Base-by-base conservation (phyloP, 2,113 vertebrate genomes). In the Limanda limanda region DNA sequence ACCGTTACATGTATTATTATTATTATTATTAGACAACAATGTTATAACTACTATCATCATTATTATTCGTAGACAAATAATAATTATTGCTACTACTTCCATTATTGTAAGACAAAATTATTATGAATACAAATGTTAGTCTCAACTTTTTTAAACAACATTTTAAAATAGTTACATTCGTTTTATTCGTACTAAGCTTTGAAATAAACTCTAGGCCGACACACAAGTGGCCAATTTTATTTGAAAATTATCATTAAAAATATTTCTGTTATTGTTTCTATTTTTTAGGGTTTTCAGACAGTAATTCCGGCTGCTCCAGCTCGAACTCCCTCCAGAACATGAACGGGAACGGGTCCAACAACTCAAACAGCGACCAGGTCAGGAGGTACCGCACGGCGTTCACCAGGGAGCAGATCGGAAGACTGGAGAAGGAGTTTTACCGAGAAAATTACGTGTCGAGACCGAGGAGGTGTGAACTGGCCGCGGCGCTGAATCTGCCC, bases 401-500 rank as follows among this genome's bases (percentile, higher is more conserved):
- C 90, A 97, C 96, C 80, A 89, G 96, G 17, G 96, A 97, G 85
- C 96, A 97, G 77, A 97, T 97, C 42, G 96, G 93, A 15, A 88
- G 96, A 66, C 86, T 97, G 91, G 96, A 97, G 79, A 97, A 97
- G 68, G 96, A 97, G 86, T 97, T 97, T 94, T 97, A 97, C 91
- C 85, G 96, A 84, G 96, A 97, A 94, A 97, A 97, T 86, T 97
- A 97, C 37, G 96, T 97, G 55, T 97, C 96, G 10, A 95, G 98
- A 88, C 98, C 98, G 21, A 94, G 98, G 81, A 95, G 98, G 87
- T 99, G 98, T 86, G 98, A 99, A 92, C 84, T 99, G 88, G 98
- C 98, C 17, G 98, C 98, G 0, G 95, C 98, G 51, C 94, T 99
- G 77, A 99, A 99, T 81, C 95, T 99, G 51, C 98, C 98, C 3